Base-by-base conservation (phyloP, 2,888 invertebrate species). In the Selenia dentaria region DNA sequence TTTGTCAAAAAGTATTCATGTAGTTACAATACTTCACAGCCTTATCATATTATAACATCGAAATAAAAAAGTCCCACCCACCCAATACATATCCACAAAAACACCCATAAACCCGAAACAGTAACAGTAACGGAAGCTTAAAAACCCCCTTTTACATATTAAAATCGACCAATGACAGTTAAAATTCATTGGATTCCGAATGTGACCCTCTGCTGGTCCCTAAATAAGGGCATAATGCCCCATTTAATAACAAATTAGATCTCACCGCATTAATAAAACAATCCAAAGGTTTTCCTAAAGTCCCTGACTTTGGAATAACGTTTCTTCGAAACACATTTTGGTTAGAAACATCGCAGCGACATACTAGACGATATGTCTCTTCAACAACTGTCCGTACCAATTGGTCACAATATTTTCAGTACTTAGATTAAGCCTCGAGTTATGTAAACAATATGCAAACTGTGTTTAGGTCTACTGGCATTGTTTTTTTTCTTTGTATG, bases 181-280 rank as follows among this genome's bases (percentile, higher is more conserved):
- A 75, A 82, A 82, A 87, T 88, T 86, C 85, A 87, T 82, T 73
- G 75, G 72, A 83, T 82, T 77, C 74, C 75, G 57, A 79, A 76
- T 69, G 59, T 70, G 71, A 78, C 84, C 83, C 83, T 61, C 53
- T 51, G 31, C 51, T 62, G 59, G 68, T 62, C 64, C 64, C 74
- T 68, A 66, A 77, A 78, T 75, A 79, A 73, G 73, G 72, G 68
- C 70, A 81, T 84, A 84, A 88, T 81, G 78, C 75, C 74, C 83
- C 78, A 88, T 87, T 88, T 87, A 86, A 78, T 86, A 86, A 82
- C 83, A 86, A 90, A 89, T 87, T 89, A 86, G 85, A 79, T 78
- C 73, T 67, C 68, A 55, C 73, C 65, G 73, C 65, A 70, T 79
- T 79, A 77, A 75, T 79, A 65, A 71, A 68, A 72, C 56, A 66